Conservation (phyloP, 2,113 vertebrate species). For the Telmatochromis sp. region DNA sequence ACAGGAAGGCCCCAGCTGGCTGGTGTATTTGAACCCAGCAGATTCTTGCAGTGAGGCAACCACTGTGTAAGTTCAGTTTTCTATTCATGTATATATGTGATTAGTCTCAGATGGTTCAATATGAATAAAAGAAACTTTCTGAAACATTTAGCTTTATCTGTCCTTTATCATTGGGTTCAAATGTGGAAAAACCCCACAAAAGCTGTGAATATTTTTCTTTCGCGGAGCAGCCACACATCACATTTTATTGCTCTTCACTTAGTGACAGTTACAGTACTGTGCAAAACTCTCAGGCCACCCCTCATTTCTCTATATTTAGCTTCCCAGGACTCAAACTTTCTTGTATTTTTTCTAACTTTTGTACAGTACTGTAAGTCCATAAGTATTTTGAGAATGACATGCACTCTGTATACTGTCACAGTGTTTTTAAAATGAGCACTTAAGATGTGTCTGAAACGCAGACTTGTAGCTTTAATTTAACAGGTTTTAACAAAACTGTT, state of each 20-base stretch:
- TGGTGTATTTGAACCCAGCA: neutral
- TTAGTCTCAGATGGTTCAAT: neutral
- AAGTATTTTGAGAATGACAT: neutral
- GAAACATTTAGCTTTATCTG: neutral
- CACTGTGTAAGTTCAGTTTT: neutral
- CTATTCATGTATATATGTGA: neutral
- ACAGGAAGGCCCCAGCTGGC: neutral
- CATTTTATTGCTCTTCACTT: neutral
- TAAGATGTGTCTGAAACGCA: neutral
- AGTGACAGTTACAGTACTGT: neutral
- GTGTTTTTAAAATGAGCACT: neutral
- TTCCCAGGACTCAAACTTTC: neutral
- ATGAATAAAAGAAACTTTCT: neutral
- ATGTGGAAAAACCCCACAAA: neutral
- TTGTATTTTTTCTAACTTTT: neutral
- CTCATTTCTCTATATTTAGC: neutral
- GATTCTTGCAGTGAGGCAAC: neutral
- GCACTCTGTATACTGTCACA: neutral
- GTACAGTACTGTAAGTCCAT: neutral
- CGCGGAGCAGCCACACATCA: accelerated
- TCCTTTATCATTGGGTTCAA: neutral
- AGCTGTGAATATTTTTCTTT: neutral
- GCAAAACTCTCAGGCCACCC: neutral
- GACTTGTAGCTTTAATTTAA: neutral
- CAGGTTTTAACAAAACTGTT: neutral